Evolutionary conservation across 2,888 invertebrate genomes (phyloP).

Genomic region (Ichneumoninae sp.): DNA sequence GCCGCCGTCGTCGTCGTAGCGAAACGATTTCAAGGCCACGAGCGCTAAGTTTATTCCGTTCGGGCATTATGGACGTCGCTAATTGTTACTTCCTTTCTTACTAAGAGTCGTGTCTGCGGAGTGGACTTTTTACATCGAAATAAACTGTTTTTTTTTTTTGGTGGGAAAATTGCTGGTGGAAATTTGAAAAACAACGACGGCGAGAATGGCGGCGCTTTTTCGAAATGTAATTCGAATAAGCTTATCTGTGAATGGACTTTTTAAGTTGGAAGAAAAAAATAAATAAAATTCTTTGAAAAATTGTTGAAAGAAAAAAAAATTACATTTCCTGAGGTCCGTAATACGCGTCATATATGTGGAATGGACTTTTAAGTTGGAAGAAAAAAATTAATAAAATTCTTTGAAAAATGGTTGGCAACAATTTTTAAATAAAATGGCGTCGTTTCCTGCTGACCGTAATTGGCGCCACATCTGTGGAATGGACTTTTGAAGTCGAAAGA

Average conservation of each 20-base stretch:
- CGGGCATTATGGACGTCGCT: slow-evolving; percentile 32
- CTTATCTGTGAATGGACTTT: background rate
- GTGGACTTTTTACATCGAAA: background rate
- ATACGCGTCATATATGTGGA: no score
- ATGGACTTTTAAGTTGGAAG: no score
- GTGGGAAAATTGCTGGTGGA: background rate
- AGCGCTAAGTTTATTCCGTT: slow-evolving; percentile 19
- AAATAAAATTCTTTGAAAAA: background rate
- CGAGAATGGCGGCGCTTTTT: background rate
- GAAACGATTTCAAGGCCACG: slow-evolving; percentile 55
- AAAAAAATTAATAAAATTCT: background rate
- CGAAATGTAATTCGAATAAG: background rate
- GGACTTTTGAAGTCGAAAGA: background rate
- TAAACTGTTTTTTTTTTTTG: background rate
- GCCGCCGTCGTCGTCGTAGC: slow-evolving; percentile 23
- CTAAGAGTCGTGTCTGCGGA: background rate
- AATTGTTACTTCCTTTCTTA: slow-evolving; percentile 44
- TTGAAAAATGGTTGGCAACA: no score
- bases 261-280: background rate
- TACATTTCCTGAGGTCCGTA: no score
- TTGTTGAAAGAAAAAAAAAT: no score
- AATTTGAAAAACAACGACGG: background rate
- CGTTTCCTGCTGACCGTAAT: background rate
- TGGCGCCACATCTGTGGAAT: background rate
- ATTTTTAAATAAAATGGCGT: background rate